Percentiles rank a stretch among this genome's conserved stretches.
These are phyloP conservation scores for Oncorhynchus clarkii DNA, from an alignment of 2,113 vertebrate genomes.

Conservation along the genomic window DNA sequence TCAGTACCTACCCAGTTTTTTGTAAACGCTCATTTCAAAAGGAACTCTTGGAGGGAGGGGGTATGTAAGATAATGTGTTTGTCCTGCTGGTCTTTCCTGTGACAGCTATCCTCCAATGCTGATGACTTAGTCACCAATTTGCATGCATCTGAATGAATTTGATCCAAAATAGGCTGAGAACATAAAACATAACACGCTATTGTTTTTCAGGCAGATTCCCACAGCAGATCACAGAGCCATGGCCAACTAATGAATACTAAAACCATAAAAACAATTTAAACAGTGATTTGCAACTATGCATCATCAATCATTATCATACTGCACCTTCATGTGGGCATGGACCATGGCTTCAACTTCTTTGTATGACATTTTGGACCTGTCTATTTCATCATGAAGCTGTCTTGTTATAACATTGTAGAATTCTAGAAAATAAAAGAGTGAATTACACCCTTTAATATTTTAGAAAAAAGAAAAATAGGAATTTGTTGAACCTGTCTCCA, in stretches of 20 bases:
- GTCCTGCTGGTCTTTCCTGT: background rate
- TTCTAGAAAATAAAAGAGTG: background rate
- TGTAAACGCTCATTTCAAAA: conserved; percentile 5
- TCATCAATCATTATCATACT: background rate
- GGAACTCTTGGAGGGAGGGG: conserved; percentile 1
- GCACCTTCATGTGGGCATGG: conserved; percentile 1
- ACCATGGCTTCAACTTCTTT: background rate
- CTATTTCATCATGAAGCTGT: conserved; percentile 3
- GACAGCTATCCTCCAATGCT: background rate
- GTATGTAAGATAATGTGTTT: background rate
- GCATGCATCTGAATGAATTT: background rate
- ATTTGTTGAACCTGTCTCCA: background rate
- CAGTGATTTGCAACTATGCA: background rate
- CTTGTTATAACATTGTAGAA: background rate
- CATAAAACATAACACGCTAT: background rate
- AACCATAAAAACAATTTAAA: background rate
- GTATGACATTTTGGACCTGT: background rate
- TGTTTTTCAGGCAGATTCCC: too few species aligned
- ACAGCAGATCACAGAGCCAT: too few species aligned
- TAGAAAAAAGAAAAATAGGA: background rate
- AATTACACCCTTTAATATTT: background rate
- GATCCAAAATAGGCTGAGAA: background rate
- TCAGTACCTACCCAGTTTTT: background rate
- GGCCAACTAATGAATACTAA: background rate
- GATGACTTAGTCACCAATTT: background rate